phyloP scores from a whole-genome alignment of 2,113 vertebrate genomes.

The Sylvietta virens region DNA sequence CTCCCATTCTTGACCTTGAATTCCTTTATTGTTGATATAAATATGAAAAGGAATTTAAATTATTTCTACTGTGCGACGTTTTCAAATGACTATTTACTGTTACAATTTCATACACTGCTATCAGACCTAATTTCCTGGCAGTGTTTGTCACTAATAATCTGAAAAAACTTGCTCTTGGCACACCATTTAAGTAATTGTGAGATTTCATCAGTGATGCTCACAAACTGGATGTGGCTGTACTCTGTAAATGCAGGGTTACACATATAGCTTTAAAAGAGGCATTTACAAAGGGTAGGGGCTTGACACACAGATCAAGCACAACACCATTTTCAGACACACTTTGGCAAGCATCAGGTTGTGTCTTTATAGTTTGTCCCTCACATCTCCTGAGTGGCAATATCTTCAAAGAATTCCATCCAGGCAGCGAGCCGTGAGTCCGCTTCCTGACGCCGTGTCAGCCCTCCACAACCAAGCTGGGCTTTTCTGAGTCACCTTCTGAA shows the following conservation, averaged over 20 bases:
- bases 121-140: not conserved
- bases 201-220: not conserved
- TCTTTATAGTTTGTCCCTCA: not conserved
- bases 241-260: not conserved
- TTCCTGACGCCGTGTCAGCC: not conserved
- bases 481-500: not conserved
- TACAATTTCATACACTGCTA: not conserved
- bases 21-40: not conserved
- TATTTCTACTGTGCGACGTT: not conserved
- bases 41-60: not conserved
- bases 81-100: not conserved
- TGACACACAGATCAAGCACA: not conserved
- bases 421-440: not conserved
- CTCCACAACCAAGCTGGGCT: not conserved
- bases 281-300: not conserved
- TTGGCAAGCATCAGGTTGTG: not conserved
- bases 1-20: not conserved
- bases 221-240: not conserved
- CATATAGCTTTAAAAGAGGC: not conserved
- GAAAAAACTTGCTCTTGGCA: not conserved
- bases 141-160: not conserved
- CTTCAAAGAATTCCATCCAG: slow-evolving; percentile 39
- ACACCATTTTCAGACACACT: not conserved
- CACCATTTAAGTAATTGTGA: not conserved
- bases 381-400: not conserved